Percentiles rank a stretch among this genome's conserved stretches.
phyloP scores from a whole-genome alignment of 2,113 vertebrate species.

The Amazona guildingii region DNA sequence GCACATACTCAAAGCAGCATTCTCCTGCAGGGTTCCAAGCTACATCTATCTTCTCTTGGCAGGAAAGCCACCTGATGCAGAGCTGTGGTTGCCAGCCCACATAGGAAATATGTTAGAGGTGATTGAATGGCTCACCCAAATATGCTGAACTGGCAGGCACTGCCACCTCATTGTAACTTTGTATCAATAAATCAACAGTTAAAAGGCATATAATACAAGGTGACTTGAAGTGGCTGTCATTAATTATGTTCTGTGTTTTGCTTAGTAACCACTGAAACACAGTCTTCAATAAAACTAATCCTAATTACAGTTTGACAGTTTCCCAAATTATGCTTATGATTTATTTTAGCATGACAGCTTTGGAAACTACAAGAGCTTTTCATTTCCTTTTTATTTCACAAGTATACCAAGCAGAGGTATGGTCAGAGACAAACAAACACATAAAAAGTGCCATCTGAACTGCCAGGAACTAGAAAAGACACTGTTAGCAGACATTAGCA shows the following conservation, averaged over 20 bases:
- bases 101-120: not conserved
- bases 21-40: not conserved
- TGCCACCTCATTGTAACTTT: constrained; percentile 27
- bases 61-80: not conserved
- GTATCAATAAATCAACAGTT: constrained; percentile 44
- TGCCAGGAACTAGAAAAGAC: not conserved
- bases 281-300: constrained; percentile 59
- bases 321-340: constrained; percentile 47
- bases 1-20: not conserved
- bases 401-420: not conserved
- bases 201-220: constrained; percentile 46
- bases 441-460: not conserved
- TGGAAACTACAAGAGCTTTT: not conserved
- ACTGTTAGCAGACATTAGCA: not conserved
- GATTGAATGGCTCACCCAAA: constrained; percentile 3
- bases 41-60: constrained; percentile 1
- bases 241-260: constrained; percentile 40
- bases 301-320: constrained; percentile 53
- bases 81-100: not conserved
- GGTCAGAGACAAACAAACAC: constrained; percentile 15
- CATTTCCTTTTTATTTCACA: constrained; percentile 20
- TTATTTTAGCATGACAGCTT: constrained; percentile 42
- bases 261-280: constrained; percentile 38
- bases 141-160: constrained; percentile 6
- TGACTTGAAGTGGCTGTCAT: constrained; percentile 43